Evolutionary conservation across 2,797 vertebrate genomes (phyloP).

Genomic region (Paratrypauchen microcephalus): DNA sequence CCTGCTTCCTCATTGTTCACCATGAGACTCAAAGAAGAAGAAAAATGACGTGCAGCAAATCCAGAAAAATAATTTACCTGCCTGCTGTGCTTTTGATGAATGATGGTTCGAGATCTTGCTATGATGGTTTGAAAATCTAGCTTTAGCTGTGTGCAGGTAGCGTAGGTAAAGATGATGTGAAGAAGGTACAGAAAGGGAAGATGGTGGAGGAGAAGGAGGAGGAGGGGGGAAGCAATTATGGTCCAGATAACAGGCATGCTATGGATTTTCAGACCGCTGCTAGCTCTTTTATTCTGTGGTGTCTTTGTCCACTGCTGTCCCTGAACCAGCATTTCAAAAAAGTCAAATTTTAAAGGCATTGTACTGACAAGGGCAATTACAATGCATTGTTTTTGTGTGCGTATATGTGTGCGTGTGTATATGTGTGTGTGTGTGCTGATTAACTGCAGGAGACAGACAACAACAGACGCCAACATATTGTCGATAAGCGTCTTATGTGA

Average conservation of each 20-base stretch:
- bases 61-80: conserved; percentile 27
- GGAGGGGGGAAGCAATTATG: conserved; percentile 71
- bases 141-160: conserved; percentile 14
- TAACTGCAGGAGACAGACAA: conserved; percentile 54
- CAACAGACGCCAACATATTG: conserved; percentile 56
- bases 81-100: conserved; percentile 41
- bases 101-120: conserved; percentile 8
- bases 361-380: conserved; percentile 36
- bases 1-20: conserved; percentile 29
- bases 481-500: conserved; percentile 53
- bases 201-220: conserved; percentile 35
- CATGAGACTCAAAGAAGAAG: conserved; percentile 7
- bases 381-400: conserved; percentile 23
- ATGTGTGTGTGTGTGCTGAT: conserved; percentile 33
- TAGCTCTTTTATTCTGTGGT: conserved; percentile 39
- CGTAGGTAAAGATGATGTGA: conserved; percentile 10
- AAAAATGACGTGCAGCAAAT: background rate
- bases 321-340: conserved; percentile 31
- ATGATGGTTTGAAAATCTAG: conserved; percentile 18
- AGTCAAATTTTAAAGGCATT: conserved; percentile 32
- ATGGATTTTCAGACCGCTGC: conserved; percentile 72
- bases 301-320: conserved; percentile 37
- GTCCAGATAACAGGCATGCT: conserved; percentile 67
- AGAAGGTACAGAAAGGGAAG: conserved; percentile 23
- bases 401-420: background rate